A percentile compares a stretch with the other conserved stretches of the same genome.
These are phyloP conservation scores for Mayetiola destructor DNA, from an alignment of 2,888 invertebrate genomes.

Conservation along the genomic window DNA sequence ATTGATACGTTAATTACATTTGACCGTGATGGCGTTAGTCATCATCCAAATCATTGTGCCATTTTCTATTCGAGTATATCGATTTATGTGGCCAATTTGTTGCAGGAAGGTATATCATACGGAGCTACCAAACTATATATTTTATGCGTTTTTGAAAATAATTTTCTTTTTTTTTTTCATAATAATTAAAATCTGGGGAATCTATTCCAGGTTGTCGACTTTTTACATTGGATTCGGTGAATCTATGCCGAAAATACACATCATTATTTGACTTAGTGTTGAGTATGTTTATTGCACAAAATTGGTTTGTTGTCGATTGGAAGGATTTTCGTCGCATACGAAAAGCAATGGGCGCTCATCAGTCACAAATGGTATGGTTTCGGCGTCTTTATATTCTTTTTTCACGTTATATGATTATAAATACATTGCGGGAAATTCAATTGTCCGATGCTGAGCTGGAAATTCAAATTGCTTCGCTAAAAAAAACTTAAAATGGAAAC, in stretches of 20 bases:
- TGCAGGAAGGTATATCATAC: slow-evolving; percentile 51
- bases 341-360: slow-evolving; percentile 71
- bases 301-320: slow-evolving; percentile 58
- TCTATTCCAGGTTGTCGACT: slow-evolving; percentile 58
- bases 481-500: background rate
- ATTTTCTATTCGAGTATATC: slow-evolving; percentile 69
- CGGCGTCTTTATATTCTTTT: slow-evolving; percentile 74
- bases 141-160: background rate
- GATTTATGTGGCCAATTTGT: slow-evolving; percentile 56
- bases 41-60: slow-evolving; percentile 82
- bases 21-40: slow-evolving; percentile 84
- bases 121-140: no score
- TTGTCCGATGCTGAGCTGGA: slow-evolving; percentile 63
- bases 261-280: slow-evolving; percentile 70
- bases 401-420: slow-evolving; percentile 82
- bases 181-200: no score
- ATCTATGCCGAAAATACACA: slow-evolving; percentile 73
- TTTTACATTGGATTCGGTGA: slow-evolving; percentile 73
- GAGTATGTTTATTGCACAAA: slow-evolving; percentile 59
- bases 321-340: slow-evolving; percentile 45
- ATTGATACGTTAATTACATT: slow-evolving; percentile 84
- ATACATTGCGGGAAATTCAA: slow-evolving; percentile 65
- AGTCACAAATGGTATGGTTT: slow-evolving; percentile 93
- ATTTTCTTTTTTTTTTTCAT: background rate
- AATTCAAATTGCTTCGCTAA: slow-evolving; percentile 36